These are phyloP conservation scores for Dermochelys coriacea DNA, from an alignment of 2,797 vertebrate genomes.

Conservation along the genomic window DNA sequence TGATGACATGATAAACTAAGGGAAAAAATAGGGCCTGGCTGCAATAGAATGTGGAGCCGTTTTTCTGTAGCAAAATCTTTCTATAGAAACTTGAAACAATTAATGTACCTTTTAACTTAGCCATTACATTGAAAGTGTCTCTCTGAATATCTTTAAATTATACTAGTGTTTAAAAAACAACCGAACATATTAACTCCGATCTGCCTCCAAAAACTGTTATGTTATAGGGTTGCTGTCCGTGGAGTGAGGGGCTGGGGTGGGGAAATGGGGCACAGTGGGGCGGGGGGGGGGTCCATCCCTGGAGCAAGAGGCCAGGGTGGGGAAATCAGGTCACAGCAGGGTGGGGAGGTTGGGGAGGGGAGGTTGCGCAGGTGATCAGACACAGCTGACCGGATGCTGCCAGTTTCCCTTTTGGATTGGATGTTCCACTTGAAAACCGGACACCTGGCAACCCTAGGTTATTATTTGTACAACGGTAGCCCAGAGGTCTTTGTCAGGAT, in stretches of 20 bases:
- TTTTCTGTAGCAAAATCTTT: neutral
- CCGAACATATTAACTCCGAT: neutral
- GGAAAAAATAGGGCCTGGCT: neutral
- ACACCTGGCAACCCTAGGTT: too few relatives aligned
- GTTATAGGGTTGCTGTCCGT: neutral
- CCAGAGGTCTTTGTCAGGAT: neutral
- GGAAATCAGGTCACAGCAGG: too few relatives aligned
- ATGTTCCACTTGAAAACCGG: too few relatives aligned
- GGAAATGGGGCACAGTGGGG: too few relatives aligned
- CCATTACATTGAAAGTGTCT: fast-evolving
- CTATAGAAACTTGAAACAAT: neutral
- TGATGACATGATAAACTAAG: neutral
- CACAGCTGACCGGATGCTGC: too few relatives aligned
- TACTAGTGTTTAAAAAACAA: neutral
- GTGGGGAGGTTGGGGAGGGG: too few relatives aligned
- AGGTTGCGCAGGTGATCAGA: too few relatives aligned
- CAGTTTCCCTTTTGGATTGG: too few relatives aligned
- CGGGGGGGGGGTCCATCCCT: too few relatives aligned
- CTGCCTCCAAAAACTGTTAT: neutral
- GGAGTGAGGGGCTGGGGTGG: too few relatives aligned
- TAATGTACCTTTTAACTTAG: neutral
- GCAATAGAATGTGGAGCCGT: neutral
- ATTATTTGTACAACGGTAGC: neutral
- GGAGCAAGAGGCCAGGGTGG: too few relatives aligned
- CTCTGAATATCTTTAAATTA: neutral